These are phyloP conservation scores for Caenorhabditis brenneri DNA, from an alignment of 1,140 invertebrate genomes.

Conservation along the genomic window DNA sequence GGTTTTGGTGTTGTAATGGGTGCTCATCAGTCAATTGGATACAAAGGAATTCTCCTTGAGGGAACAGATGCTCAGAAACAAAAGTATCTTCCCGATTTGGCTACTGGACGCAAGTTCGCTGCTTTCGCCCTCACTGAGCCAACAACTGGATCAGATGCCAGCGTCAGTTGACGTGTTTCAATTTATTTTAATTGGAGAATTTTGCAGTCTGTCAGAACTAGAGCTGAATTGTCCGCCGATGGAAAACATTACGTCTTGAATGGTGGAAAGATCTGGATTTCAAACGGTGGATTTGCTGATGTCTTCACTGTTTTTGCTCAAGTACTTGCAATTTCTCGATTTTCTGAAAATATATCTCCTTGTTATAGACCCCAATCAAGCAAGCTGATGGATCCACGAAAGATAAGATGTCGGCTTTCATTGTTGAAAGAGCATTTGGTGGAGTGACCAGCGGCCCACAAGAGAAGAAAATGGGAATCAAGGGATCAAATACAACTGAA, in stretches of 20 bases:
- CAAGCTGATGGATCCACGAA: conserved; percentile 74
- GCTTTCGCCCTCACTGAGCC: conserved; percentile 98
- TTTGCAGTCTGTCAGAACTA: conserved; percentile 73
- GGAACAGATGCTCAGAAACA: conserved; percentile 83
- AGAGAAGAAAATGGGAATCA: conserved; percentile 99
- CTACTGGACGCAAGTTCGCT: conserved; percentile 82
- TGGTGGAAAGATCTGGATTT: conserved; percentile 99
- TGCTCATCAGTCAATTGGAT: conserved; percentile 75
- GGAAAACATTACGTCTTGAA: conserved; percentile 91
- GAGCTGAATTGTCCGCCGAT: conserved; percentile 83
- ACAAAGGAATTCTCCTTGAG: conserved; percentile 87
- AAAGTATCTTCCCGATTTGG: conserved; percentile 85
- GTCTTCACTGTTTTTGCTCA: conserved; percentile 98
- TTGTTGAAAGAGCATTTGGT: conserved; percentile 92
- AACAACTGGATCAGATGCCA: conserved; percentile 78
- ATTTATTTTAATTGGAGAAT: too few relatives aligned
- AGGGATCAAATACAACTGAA: conserved; percentile 94
- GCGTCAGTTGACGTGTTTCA: too few relatives aligned
- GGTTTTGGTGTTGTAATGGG: conserved; percentile 81
- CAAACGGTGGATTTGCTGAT: conserved; percentile 95
- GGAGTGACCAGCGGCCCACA: conserved; percentile 90
- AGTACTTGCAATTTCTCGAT: conserved; percentile 67
- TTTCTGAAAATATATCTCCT: too few relatives aligned
- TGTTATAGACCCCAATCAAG: conserved; percentile 73
- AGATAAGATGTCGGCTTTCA: conserved; percentile 84